phyloP scores from a whole-genome alignment of 2,113 vertebrate species.

The Alaudala cheleensis region DNA sequence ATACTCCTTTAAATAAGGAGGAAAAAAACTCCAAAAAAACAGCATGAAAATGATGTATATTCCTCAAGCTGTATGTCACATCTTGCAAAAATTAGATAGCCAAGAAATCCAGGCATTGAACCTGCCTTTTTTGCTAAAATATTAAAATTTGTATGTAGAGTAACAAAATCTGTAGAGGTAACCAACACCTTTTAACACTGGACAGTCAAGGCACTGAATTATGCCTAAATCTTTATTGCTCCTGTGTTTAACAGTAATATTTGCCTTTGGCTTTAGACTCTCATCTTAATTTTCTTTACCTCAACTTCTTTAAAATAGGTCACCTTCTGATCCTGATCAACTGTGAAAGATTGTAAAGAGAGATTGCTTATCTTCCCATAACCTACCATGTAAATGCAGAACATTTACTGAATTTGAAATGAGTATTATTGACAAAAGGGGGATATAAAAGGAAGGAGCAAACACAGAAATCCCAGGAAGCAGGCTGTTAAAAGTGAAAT shows the following conservation, averaged over 20 bases:
- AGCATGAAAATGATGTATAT: not conserved
- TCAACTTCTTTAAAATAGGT: not conserved
- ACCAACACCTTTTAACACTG: not conserved
- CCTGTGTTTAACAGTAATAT: not conserved
- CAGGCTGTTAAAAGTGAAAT: not conserved
- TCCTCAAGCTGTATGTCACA: not conserved
- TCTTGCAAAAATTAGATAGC: not conserved
- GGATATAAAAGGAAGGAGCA: not conserved
- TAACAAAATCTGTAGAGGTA: not conserved
- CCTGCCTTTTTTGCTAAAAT: not conserved
- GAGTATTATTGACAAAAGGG: not conserved
- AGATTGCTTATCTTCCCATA: not conserved
- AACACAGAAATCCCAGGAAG: not conserved
- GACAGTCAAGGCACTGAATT: not conserved
- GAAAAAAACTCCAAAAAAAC: accelerated
- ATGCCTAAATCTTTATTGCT: not conserved
- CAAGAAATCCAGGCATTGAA: not conserved
- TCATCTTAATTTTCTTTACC: not conserved
- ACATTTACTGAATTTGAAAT: not conserved
- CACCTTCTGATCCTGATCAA: not conserved
- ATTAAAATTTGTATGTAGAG: not conserved
- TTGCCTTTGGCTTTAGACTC: not conserved
- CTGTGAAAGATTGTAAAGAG: conserved; percentile 1
- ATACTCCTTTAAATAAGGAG: not conserved
- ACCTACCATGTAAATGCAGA: not conserved